phyloP scores from a whole-genome alignment of 2,113 vertebrate genomes.

The Neotoma lepida region DNA sequence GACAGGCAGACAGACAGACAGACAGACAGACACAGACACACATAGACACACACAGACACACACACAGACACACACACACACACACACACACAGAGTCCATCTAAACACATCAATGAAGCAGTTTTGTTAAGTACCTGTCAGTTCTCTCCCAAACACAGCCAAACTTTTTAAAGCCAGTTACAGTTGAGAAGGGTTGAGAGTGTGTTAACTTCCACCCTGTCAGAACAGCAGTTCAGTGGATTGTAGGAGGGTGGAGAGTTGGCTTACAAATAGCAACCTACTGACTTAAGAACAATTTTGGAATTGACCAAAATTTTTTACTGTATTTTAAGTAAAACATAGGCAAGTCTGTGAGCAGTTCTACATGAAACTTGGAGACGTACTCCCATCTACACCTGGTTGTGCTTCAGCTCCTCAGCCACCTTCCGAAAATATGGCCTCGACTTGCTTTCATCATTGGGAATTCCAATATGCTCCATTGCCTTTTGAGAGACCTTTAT shows the following conservation, averaged over 20 bases:
- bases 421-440: constrained; percentile 2
- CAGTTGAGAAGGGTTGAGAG: neutral
- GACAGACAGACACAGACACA: neutral
- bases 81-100: neutral
- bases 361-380: neutral
- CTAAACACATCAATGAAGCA: neutral
- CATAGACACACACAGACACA: neutral
- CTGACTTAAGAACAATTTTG: neutral
- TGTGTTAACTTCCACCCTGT: neutral
- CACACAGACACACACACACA: neutral
- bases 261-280: neutral
- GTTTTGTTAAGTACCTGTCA: neutral
- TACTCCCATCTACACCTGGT: neutral
- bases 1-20: neutral
- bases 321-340: neutral
- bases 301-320: neutral
- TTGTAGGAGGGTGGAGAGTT: neutral
- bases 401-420: neutral
- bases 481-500: constrained; percentile 47
- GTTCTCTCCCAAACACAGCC: neutral
- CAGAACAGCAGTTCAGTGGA: neutral
- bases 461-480: constrained; percentile 42
- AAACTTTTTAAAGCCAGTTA: neutral
- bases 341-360: neutral
- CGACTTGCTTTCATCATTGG: neutral